Conservation (phyloP, 2,888 invertebrate species). For the Leptothorax acervorum region DNA sequence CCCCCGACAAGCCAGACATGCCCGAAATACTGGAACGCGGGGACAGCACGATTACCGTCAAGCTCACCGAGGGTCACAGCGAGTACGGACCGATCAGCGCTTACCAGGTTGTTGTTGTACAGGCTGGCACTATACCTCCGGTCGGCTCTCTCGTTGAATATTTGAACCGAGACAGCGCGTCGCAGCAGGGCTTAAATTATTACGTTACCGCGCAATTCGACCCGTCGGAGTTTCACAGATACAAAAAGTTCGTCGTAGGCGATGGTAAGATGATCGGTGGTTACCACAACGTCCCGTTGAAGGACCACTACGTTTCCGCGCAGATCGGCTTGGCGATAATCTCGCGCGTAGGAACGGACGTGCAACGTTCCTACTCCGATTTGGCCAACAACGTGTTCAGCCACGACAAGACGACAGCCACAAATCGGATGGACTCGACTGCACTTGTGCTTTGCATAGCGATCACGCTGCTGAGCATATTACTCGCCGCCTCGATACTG, state of each 20-base stretch:
- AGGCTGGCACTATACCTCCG: constrained; percentile 89
- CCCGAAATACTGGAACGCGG: constrained; percentile 89
- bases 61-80: constrained; percentile 90
- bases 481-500: constrained; percentile 89
- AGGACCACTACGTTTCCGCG: constrained; percentile 84
- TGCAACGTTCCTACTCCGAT: constrained; percentile 80
- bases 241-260: constrained; percentile 91
- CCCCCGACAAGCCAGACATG: constrained; percentile 88
- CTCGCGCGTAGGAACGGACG: constrained; percentile 85
- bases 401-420: constrained; percentile 5
- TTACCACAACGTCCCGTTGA: constrained; percentile 92
- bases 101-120: constrained; percentile 92
- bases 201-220: constrained; percentile 94
- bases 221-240: constrained; percentile 86
- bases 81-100: constrained; percentile 92
- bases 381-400: constrained; percentile 67
- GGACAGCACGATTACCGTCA: constrained; percentile 89
- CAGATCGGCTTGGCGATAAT: constrained; percentile 84
- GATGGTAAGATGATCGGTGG: constrained; percentile 91
- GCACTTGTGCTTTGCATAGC: constrained; percentile 88
- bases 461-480: constrained; percentile 89
- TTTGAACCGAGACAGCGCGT: constrained; percentile 89
- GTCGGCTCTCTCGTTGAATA: constrained; percentile 87
- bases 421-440: constrained; percentile 68
- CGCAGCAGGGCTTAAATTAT: constrained; percentile 90